These are phyloP conservation scores for Archocentrus centrarchus DNA, from an alignment of 2,113 vertebrate genomes.

Conservation along the genomic window DNA sequence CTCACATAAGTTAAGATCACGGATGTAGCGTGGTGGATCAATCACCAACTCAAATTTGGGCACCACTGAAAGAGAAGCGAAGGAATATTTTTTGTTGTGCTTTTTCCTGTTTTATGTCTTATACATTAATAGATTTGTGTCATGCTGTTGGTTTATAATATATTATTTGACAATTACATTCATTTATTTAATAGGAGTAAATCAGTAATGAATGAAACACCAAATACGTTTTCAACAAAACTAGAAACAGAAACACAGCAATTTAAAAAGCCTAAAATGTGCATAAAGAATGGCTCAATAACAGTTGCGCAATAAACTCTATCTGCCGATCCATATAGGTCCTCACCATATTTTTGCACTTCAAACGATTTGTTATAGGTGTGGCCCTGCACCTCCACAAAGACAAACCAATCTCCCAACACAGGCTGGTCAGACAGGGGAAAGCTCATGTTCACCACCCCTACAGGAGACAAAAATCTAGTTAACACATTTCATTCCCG, in stretches of 20 bases:
- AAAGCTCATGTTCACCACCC: slow-evolving; percentile 90
- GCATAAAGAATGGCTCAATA: background rate
- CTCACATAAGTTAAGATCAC: slow-evolving; percentile 87
- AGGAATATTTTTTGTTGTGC: background rate
- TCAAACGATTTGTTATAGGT: slow-evolving; percentile 92
- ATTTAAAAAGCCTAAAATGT: background rate
- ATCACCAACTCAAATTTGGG: slow-evolving; percentile 92
- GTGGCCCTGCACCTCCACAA: slow-evolving; percentile 90
- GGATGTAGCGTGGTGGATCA: slow-evolving; percentile 85
- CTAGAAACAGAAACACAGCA: background rate
- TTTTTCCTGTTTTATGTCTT: background rate
- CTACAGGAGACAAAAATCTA: slow-evolving; percentile 71
- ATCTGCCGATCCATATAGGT: background rate
- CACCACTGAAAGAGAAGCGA: slow-evolving; percentile 78
- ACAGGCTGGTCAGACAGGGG: slow-evolving; percentile 94
- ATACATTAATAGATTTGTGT: background rate
- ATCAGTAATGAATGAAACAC: background rate
- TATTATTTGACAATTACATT: background rate
- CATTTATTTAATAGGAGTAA: fast-evolving
- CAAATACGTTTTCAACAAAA: background rate
- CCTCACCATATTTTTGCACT: slow-evolving; percentile 95
- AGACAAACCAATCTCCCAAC: slow-evolving; percentile 91
- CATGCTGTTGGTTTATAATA: background rate
- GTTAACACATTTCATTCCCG: background rate
- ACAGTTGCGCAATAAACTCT: background rate